Percentiles rank a stretch among this genome's conserved stretches.
Conservation (phyloP, 2,113 vertebrate genomes). For the Erythrolamprus reginae region DNA sequence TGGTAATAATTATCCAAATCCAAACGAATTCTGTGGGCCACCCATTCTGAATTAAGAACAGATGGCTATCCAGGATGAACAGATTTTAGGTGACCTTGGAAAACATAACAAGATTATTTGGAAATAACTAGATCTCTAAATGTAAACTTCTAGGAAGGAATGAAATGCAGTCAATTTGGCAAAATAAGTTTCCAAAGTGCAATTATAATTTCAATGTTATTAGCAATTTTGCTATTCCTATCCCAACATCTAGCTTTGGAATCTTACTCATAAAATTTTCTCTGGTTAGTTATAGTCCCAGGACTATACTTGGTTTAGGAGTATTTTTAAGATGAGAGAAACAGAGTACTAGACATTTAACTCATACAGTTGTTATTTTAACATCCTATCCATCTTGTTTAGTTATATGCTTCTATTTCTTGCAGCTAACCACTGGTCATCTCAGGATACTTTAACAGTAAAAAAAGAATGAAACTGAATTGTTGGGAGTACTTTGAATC, state of each 20-base stretch:
- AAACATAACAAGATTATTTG: background rate
- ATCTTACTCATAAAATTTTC: background rate
- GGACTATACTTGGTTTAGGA: background rate
- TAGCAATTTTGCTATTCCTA: background rate
- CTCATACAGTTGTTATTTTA: background rate
- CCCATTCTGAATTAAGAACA: background rate
- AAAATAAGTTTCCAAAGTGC: background rate
- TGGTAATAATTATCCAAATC: background rate
- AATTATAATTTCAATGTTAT: background rate
- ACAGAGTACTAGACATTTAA: background rate
- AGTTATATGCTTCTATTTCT: constrained; percentile 19
- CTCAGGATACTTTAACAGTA: constrained; percentile 32
- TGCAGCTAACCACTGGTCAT: background rate
- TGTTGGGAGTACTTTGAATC: background rate
- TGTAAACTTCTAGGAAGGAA: background rate
- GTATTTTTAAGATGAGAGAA: background rate
- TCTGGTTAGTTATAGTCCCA: background rate
- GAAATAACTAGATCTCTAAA: background rate
- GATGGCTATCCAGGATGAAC: background rate
- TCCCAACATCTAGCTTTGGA: background rate
- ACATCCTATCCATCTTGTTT: fast-evolving
- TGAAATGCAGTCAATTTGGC: background rate
- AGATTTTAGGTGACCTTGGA: background rate
- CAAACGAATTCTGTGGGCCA: background rate
- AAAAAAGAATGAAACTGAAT: constrained; percentile 36